phyloP scores from a whole-genome alignment of 2,888 invertebrate genomes.

The Blomia tropicalis region DNA sequence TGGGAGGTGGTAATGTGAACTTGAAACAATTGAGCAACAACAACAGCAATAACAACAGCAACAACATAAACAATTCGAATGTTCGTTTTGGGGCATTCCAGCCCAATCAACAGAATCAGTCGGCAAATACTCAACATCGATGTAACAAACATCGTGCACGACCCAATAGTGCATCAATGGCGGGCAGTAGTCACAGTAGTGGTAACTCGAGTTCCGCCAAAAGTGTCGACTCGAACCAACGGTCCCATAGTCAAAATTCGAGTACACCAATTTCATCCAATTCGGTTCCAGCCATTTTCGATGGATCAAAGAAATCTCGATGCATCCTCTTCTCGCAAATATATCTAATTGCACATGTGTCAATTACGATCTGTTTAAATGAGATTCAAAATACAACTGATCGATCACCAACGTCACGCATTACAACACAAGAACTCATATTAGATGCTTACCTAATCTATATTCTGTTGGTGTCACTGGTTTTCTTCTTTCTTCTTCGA shows the following conservation, averaged over 20 bases:
- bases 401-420: neutral
- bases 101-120: neutral
- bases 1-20: neutral
- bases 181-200: neutral
- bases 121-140: neutral
- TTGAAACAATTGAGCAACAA: neutral
- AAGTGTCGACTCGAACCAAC: neutral
- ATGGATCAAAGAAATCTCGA: slow-evolving; percentile 16
- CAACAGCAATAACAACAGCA: neutral
- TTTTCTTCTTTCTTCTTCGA: slow-evolving; percentile 21
- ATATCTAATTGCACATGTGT: slow-evolving; percentile 16
- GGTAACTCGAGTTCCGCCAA: neutral
- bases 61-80: no score
- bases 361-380: slow-evolving; percentile 19
- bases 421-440: neutral
- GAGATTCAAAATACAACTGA: neutral
- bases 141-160: slow-evolving; percentile 8
- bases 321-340: slow-evolving; percentile 19
- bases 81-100: no score
- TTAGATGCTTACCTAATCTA: slow-evolving; percentile 17
- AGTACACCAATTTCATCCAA: neutral
- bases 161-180: neutral
- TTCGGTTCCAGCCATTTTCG: neutral
- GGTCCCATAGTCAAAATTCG: neutral
- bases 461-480: slow-evolving; percentile 17